Evolutionary conservation across 2,888 invertebrate genomes (phyloP).

Genomic region (Dione juno): DNA sequence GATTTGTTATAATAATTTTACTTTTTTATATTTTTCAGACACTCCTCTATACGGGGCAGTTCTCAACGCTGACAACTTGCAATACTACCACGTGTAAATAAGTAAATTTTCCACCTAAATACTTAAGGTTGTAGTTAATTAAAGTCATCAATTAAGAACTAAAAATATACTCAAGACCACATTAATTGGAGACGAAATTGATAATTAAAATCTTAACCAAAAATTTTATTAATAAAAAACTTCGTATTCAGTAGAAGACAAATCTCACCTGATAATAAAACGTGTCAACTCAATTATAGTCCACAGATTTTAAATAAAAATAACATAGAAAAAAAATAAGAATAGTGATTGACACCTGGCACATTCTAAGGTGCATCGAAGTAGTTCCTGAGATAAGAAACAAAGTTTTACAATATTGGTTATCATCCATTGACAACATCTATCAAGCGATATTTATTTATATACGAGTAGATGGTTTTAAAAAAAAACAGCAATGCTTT

Average conservation of each 20-base stretch:
- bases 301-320: too few species aligned
- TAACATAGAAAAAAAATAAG: too few species aligned
- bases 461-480: too few species aligned
- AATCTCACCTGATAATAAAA: too few species aligned
- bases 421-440: too few species aligned
- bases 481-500: too few species aligned
- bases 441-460: too few species aligned
- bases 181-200: not conserved
- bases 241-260: slow-evolving; percentile 16
- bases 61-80: slow-evolving; percentile 68
- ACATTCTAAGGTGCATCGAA: too few species aligned
- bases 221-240: slow-evolving; percentile 29
- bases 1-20: not conserved
- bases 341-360: too few species aligned
- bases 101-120: slow-evolving; percentile 23
- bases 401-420: too few species aligned
- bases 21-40: slow-evolving; percentile 62
- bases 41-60: slow-evolving; percentile 63
- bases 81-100: slow-evolving; percentile 65
- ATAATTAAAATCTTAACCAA: slow-evolving; percentile 29
- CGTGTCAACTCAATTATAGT: too few species aligned
- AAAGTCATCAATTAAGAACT: slow-evolving; percentile 1
- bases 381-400: too few species aligned
- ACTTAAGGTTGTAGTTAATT: slow-evolving; percentile 17
- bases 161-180: not conserved